phyloP scores from a whole-genome alignment of 2,888 invertebrate species.

The Eurytoma adleriae region DNA sequence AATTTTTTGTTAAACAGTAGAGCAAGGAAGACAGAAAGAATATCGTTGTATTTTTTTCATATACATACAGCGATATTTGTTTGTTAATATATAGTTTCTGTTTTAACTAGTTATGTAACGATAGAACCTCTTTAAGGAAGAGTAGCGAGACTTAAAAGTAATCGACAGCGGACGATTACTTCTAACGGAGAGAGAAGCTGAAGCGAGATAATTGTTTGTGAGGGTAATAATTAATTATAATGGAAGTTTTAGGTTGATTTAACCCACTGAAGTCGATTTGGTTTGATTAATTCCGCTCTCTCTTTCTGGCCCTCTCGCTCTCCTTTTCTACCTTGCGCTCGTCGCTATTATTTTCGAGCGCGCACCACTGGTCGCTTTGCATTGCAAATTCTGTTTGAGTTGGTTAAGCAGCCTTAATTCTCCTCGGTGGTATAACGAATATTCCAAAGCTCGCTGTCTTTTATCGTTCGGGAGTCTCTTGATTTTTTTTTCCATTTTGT shows the following conservation, averaged over 20 bases:
- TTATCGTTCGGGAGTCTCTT: neutral
- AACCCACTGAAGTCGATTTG: slow-evolving; percentile 37
- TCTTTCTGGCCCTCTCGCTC: too few species aligned
- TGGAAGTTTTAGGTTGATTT: slow-evolving; percentile 39
- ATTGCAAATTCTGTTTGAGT: slow-evolving; percentile 46
- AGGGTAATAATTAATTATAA: slow-evolving; percentile 37
- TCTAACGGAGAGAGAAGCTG: too few species aligned
- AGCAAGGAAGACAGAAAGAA: too few species aligned
- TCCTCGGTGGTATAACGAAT: slow-evolving; percentile 16
- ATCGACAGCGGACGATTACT: too few species aligned
- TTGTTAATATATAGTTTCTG: too few species aligned
- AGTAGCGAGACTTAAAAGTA: too few species aligned
- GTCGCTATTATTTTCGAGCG: slow-evolving; percentile 32
- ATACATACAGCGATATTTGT: too few species aligned
- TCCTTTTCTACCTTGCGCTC: neutral
- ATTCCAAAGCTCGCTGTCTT: slow-evolving; percentile 4
- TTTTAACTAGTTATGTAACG: too few species aligned
- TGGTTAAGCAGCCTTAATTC: slow-evolving; percentile 36
- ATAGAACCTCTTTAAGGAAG: too few species aligned
- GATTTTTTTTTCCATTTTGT: neutral
- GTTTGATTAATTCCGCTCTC: slow-evolving; percentile 34
- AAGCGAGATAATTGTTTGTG: slow-evolving; percentile 21
- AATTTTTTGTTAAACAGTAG: too few species aligned
- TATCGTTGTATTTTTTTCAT: too few species aligned
- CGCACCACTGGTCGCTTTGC: slow-evolving; percentile 8